Base-by-base conservation (phyloP, 2,113 vertebrate species). In the Pyrgilauda ruficollis region DNA sequence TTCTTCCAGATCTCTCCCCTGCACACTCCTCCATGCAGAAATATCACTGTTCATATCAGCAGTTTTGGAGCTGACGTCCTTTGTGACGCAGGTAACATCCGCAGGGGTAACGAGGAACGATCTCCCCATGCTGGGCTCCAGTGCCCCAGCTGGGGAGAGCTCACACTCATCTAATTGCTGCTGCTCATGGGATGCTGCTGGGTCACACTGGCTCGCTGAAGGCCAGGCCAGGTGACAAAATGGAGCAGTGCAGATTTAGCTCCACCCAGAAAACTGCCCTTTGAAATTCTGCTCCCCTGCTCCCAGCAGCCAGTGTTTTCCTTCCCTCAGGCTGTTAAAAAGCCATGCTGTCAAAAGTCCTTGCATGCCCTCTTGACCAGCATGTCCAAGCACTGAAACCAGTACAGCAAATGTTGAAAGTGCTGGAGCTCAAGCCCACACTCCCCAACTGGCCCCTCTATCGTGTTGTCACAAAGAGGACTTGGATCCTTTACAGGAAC, bases 1-100 rank as follows among this genome's bases (percentile, higher is more conserved):
- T 98, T 98, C 96, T 95, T 98, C 59, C 90, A 96, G 77, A 96
- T 97, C 74, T 95, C 62, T 92, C 90, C 75, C 66, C 85, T 95
- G 62, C 81, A 28, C 92, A 92, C 95, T 97, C 97, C 97, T 91
- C 58, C 62, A 93, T 0, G 4, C 58, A 92, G 77, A 96, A 97
- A 95, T 85, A 96, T 96, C 96, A 92, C 80, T 59, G 55, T 21
- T 91, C 78, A 90, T 92, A 80, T 95, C 97, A 96, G 95, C 78
- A 23, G 44, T 95, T 94, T 93, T 89, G 94, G 82, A 94, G 87
- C 44, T 97, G 96, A 97, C 92, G 90, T 94, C 67, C 84, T 61
- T 94, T 0, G 1, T 95, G 89, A 97, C 93, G 87, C 28, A 31
- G 87, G 84, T 87, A 91, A 84, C 5, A 6, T 87, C 56, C 39